Evolutionary conservation across 2,797 vertebrate genomes (phyloP), one percentile per base, ranked within the genome.

Genomic region (Sarcophilus harrisii): DNA sequence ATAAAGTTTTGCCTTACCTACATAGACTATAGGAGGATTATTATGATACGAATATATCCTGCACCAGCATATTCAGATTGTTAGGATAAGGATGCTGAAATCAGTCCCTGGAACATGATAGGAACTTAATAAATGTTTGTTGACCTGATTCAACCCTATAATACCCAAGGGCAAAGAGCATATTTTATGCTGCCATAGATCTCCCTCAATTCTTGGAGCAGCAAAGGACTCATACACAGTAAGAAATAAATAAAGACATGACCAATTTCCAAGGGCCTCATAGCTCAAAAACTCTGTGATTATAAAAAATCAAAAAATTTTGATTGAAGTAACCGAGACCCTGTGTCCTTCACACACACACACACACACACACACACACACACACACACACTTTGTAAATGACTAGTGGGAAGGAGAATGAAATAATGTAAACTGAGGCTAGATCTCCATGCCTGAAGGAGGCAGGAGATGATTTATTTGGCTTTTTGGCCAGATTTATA

Each of bases 401-500:
- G 54, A 58, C 57, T 94, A 96, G 95, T 89, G 91, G 38, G 21
- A 81, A 94, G 38, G 24, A 94, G 58, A 96, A 92, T 49, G 66
- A 95, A 93, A 81, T 81, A 97, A 94, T 90, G 52, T 58, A 95
- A 94, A 92, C 57, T 90, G 58, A 58, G 49, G 28, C 89, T 66
- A 81, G 95, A n/a, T 93, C 73, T 91, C 49, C 92, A 94, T 93
- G 94, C 49, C 73, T 94, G 57, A 96, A 94, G 94, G 90, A 96
- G 58, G 57, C 94, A 95, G 58, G 58, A 49, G 95, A 93, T 94
- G 73, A 87, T 87, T 87, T 96, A 95, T 59, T 92, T 18, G 90
- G 92, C 2, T 21, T 96, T 73, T 81, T 94, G 95, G 66, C 45
- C 52, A 96, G 94, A 96, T 66, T 97, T 97, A 94, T 93, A 96